Evolutionary conservation across 2,888 invertebrate genomes (phyloP), one percentile per base, ranked within the genome.

Genomic region (Hoplodrina blanda): DNA sequence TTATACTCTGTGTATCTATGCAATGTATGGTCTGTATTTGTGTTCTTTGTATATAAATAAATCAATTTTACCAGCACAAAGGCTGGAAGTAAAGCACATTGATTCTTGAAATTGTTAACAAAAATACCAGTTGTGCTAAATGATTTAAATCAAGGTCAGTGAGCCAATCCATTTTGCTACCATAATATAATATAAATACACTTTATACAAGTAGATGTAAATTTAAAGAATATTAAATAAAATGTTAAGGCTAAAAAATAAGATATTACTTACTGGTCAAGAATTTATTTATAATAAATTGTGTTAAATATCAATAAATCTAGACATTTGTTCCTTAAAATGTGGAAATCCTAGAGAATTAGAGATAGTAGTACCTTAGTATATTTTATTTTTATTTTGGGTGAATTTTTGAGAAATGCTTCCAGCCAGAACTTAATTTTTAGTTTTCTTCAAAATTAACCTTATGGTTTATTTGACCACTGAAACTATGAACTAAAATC

Each of bases 91-190:
- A 44, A 44, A 74, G 17, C 8, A 63, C 2, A 49, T 75, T 52
- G 33, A 65, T 66, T 66, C 17, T 7, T 54, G 30, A 54, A 13
- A 44, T 20, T 44, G 19, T 61, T 46, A 69, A 20, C 46, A 30
- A 55, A 50, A 69, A 55, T 54, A 66, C 59, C n/a, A 67, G 71
- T 75, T 55, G 62, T 55, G 30, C 61, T 61, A 53, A 62, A 59
- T 65, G n/a, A 11, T 65, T 49, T 46, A 49, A 75, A 79, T 75
- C 69, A 83, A 82, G 80, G 80, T 57, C 71, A 82, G 68, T 59
- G 53, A 79, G 74, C 66, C 50, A 62, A 10, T 70, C 17, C 20
- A 66, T 69, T 68, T 67, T 49, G 50, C 41, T 63, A 61, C 56
- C 64, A 30, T 53, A 50, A 44, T 61, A 37, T 53, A 76, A 5